Evolutionary conservation across 2,113 vertebrate genomes (phyloP), one percentile per base, ranked within the genome.

Genomic region (Podiceps cristatus): DNA sequence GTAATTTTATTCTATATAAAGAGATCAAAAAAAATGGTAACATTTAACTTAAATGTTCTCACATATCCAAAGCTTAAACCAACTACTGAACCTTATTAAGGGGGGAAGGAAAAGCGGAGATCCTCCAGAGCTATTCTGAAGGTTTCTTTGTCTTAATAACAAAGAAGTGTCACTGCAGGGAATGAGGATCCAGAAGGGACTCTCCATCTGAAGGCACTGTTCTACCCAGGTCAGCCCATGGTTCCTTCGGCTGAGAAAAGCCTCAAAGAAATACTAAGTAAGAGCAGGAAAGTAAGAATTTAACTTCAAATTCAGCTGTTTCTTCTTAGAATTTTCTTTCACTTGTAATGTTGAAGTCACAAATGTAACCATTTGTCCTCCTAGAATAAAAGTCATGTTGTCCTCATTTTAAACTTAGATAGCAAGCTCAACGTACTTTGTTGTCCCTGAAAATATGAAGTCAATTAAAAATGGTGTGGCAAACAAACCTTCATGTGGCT

Each of bases 51-150:
- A 11, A 8, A 83, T 27, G 13, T 23, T 45, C 56, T 63, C 37
- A 67, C 18, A 75, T 16, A 79, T 8, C 4, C 29, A 74, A 60
- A 73, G 42, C 24, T 62, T 49, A 66, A 89, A 80, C 7, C 40
- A 89, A 80, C 2, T 20, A 29, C 33, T 69, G 33, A 74, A 86
- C 3, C 9, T 75, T 47, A 37, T 9, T 53, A 75, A 68, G 24
- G 4, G 10, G 2, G 14, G 5, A 59, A 60, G 0, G 1, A 27
- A 66, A 77, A 69, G 24, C 3, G 1, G 20, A 76, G 33, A 64
- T 60, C 19, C n/a, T 64, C 31, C 44, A 44, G 19, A 81, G 16
- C 25, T 64, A 14, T 69, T 80, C 33, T 56, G 18, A 86, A 68
- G 18, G 25, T 37, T 82, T 89, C 53, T 37, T 52, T 73, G 10